A percentile compares a stretch with the other conserved stretches of the same genome.
These are phyloP conservation scores for Clarias macrocephalus DNA, from an alignment of 2,113 vertebrate species.

Conservation along the genomic window DNA sequence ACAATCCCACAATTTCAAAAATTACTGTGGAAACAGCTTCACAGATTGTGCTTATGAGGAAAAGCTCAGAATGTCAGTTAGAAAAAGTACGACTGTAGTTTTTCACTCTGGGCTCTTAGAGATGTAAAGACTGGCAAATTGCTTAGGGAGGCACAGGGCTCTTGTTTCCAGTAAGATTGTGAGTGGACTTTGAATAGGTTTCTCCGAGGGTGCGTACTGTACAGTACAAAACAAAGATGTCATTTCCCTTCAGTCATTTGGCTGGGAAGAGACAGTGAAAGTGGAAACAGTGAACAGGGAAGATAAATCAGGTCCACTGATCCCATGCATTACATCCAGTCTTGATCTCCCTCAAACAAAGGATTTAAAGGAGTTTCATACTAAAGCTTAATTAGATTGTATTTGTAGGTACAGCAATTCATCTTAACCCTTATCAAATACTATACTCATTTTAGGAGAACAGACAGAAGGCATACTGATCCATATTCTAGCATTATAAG, in stretches of 20 bases:
- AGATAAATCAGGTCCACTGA: background rate
- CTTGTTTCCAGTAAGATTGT: background rate
- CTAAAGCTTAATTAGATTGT: background rate
- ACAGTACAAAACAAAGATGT: background rate
- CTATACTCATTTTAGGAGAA: background rate
- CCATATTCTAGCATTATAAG: background rate
- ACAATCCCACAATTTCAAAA: background rate
- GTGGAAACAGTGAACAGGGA: background rate
- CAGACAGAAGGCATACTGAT: background rate
- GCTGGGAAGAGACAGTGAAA: background rate
- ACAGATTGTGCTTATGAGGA: background rate
- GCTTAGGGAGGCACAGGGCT: background rate
- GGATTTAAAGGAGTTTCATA: background rate
- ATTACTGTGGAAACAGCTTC: conserved; percentile 1
- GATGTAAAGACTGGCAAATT: conserved; percentile 17
- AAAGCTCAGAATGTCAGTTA: background rate
- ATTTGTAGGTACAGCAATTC: background rate
- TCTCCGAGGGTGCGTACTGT: background rate
- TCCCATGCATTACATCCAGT: background rate
- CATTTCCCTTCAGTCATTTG: background rate
- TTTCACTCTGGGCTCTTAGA: conserved; percentile 1
- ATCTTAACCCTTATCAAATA: background rate
- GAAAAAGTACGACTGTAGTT: background rate
- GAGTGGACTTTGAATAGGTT: background rate
- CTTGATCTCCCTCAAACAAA: background rate